Percentiles rank a stretch among this genome's conserved stretches.
Conservation (phyloP, 23 tunicate species). For the Styela plicata region DNA sequence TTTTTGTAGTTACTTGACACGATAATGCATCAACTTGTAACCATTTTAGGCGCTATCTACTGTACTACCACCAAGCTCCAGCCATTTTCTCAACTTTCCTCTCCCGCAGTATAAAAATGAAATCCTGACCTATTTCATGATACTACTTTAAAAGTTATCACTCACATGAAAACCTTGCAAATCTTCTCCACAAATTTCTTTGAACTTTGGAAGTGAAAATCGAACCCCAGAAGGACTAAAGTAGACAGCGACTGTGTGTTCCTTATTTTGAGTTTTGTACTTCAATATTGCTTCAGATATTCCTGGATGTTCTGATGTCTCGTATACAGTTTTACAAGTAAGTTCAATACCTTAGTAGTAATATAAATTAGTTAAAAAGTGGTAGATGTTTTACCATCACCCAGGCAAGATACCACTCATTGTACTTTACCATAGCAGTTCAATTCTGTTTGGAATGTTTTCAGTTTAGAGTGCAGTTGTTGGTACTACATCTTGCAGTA, state of each 20-base stretch:
- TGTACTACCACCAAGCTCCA: background rate
- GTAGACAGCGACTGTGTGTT: constrained; percentile 37
- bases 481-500: too few relatives aligned
- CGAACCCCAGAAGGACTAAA: constrained; percentile 80
- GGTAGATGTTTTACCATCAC: too few relatives aligned
- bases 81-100: too few relatives aligned
- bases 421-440: too few relatives aligned
- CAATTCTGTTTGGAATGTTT: too few relatives aligned
- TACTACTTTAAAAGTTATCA: background rate
- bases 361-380: too few relatives aligned
- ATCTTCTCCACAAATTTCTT: constrained; percentile 1
- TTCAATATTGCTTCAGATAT: background rate
- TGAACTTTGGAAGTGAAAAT: constrained; percentile 27
- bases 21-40: too few relatives aligned
- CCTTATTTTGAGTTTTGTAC: background rate
- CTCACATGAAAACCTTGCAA: background rate
- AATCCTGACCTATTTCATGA: too few relatives aligned
- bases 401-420: too few relatives aligned
- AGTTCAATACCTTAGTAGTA: constrained; percentile 1
- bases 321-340: constrained; percentile 2
- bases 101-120: too few relatives aligned
- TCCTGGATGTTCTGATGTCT: constrained; percentile 12
- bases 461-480: too few relatives aligned
- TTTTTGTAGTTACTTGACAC: too few relatives aligned
- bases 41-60: background rate